Percentiles rank a stretch among this genome's conserved stretches.
These are phyloP conservation scores for Scolopax rusticola DNA, from an alignment of 2,797 vertebrate genomes.

Conservation along the genomic window DNA sequence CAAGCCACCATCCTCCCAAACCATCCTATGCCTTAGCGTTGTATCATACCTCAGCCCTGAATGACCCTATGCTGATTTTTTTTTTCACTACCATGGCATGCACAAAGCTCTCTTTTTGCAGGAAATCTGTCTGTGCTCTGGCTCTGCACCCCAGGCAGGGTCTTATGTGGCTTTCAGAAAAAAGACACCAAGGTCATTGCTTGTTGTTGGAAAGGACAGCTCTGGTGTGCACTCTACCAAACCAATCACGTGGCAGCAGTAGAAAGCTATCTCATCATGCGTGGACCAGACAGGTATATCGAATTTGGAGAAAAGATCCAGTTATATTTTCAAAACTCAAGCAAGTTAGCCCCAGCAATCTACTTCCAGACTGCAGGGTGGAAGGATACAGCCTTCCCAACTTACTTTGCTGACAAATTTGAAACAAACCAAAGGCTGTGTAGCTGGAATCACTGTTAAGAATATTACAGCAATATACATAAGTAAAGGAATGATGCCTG, in stretches of 20 bases:
- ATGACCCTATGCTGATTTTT: neutral
- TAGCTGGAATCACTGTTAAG: neutral
- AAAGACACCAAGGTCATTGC: neutral
- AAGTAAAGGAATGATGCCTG: neutral
- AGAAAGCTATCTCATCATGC: neutral
- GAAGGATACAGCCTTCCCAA: neutral
- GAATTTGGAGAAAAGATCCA: neutral
- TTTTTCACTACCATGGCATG: neutral
- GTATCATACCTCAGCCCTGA: rapidly evolving
- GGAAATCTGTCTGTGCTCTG: neutral
- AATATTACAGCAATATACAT: neutral
- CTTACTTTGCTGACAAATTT: neutral
- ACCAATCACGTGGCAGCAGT: neutral
- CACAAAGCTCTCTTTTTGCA: neutral
- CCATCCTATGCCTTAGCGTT: rapidly evolving
- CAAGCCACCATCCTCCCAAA: rapidly evolving
- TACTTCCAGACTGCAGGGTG: neutral
- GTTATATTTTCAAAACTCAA: neutral
- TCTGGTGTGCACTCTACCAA: neutral
- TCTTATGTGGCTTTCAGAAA: neutral
- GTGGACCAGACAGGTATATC: neutral
- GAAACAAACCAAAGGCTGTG: neutral
- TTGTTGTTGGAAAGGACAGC: neutral
- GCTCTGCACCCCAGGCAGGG: neutral
- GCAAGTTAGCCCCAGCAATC: neutral